A percentile compares a stretch with the other conserved stretches of the same genome.
Evolutionary conservation across 2,113 vertebrate genomes (phyloP).

Genomic region (Actinemys pallida): DNA sequence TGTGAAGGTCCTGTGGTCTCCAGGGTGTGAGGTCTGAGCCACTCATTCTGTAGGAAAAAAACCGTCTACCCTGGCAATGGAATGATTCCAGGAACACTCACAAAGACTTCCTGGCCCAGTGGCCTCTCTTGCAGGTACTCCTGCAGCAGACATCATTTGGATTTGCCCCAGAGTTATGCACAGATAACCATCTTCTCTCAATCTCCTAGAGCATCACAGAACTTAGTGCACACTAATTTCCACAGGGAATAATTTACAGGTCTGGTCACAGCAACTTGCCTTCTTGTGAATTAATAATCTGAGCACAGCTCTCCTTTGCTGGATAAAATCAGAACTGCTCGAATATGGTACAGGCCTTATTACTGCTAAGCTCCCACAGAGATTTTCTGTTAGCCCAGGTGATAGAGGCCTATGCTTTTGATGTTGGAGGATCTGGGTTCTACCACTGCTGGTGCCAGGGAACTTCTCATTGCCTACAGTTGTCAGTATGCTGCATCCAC

Average conservation of each 20-base stretch:
- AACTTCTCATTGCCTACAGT: neutral
- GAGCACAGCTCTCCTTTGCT: neutral
- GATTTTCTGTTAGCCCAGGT: neutral
- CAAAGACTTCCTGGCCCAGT: neutral
- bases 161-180: neutral
- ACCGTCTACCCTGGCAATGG: neutral
- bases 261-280: neutral
- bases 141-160: neutral
- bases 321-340: neutral
- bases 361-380: neutral
- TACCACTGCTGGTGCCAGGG: neutral
- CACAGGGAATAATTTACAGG: neutral
- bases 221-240: neutral
- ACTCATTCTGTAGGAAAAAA: neutral
- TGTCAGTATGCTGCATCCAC: neutral
- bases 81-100: neutral
- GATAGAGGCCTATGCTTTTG: neutral
- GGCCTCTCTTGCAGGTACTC: neutral
- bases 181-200: neutral
- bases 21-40: neutral
- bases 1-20: neutral
- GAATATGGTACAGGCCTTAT: neutral
- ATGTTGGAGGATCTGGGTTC: neutral
- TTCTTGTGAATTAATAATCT: neutral
- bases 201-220: neutral